These are phyloP conservation scores for Zapus hudsonius DNA, from an alignment of 2,113 vertebrate genomes.

Conservation along the genomic window DNA sequence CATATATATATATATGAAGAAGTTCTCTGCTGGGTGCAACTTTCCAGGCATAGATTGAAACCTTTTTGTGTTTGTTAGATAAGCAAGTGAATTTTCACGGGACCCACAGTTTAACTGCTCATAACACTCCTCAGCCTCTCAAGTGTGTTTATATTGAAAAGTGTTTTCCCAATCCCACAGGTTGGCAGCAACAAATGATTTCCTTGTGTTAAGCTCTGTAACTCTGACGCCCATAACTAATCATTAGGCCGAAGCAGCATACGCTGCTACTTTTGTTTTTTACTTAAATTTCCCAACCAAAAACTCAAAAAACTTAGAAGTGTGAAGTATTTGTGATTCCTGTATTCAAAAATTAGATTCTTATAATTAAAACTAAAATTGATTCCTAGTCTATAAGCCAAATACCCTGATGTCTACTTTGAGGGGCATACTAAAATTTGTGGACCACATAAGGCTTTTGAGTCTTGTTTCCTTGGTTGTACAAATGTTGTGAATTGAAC, in stretches of 20 bases:
- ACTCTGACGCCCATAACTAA: slow-evolving; percentile 27
- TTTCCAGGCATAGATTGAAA: slow-evolving; percentile 68
- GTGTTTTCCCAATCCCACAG: slow-evolving; percentile 51
- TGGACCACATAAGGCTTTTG: not conserved
- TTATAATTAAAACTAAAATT: slow-evolving; percentile 54
- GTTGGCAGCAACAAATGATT: slow-evolving; percentile 56
- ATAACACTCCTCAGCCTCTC: not conserved
- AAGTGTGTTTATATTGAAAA: not conserved
- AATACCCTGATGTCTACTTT: slow-evolving; percentile 33
- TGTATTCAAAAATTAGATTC: slow-evolving; percentile 31
- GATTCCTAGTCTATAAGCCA: slow-evolving; percentile 47
- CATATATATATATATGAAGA: not conserved
- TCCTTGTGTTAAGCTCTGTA: slow-evolving; percentile 38
- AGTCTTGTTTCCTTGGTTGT: slow-evolving; percentile 47
- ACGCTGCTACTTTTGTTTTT: slow-evolving; percentile 17
- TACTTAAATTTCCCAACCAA: slow-evolving; percentile 44
- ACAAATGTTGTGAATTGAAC: slow-evolving; percentile 64
- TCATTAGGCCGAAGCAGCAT: slow-evolving; percentile 56
- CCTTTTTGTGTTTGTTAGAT: not conserved
- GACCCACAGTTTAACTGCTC: not conserved
- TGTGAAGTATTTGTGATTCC: slow-evolving; percentile 51
- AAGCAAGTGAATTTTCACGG: not conserved
- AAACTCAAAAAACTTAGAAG: not conserved
- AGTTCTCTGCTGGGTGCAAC: slow-evolving; percentile 35
- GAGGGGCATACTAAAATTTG: not conserved